These are phyloP conservation scores for Etheostoma cragini DNA, from an alignment of 2,113 vertebrate genomes.

Conservation along the genomic window DNA sequence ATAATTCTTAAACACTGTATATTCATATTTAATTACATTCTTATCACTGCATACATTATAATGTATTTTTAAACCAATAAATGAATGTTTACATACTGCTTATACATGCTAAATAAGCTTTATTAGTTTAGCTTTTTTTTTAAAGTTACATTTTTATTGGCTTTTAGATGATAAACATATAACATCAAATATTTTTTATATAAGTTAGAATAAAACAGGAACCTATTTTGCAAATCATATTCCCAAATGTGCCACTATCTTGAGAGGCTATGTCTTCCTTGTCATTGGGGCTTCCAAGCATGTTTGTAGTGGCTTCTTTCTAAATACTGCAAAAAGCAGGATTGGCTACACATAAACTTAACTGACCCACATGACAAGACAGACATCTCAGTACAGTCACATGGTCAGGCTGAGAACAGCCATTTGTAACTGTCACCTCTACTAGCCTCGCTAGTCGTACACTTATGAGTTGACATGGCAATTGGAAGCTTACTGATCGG, in stretches of 20 bases:
- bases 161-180: constrained; percentile 12
- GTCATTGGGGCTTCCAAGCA: background rate
- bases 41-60: background rate
- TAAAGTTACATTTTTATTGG: constrained; percentile 2
- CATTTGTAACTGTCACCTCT: constrained; percentile 30
- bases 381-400: constrained; percentile 3
- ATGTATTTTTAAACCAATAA: background rate
- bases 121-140: constrained; percentile 5
- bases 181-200: no score
- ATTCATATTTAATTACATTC: background rate
- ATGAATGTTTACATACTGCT: background rate
- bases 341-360: constrained; percentile 36
- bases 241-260: background rate
- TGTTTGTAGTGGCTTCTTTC: constrained; percentile 8
- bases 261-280: background rate
- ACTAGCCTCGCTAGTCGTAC: constrained; percentile 17
- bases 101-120: background rate
- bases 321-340: constrained; percentile 2
- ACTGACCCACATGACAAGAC: constrained; percentile 4
- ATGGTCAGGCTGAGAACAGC: constrained; percentile 6
- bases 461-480: constrained; percentile 42
- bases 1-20: background rate
- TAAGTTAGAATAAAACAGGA: constrained; percentile 11
- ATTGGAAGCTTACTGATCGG: constrained; percentile 50
- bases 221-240: background rate